Percentiles rank a stretch among this genome's conserved stretches.
Conservation (phyloP, 2,113 vertebrate genomes). For the Dendropsophus ebraccatus region DNA sequence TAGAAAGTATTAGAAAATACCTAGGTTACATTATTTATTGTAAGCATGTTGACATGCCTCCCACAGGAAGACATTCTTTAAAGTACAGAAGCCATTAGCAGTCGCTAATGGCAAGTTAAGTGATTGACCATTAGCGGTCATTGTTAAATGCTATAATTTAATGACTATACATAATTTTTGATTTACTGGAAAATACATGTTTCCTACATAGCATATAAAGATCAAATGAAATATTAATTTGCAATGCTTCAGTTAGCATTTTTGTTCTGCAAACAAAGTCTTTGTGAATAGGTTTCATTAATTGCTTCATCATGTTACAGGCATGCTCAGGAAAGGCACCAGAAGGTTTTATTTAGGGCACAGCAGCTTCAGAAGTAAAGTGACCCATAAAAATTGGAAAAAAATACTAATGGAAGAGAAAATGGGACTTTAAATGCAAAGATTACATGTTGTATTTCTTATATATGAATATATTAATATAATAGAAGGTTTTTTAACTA, state of each 20-base stretch:
- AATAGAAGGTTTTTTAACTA: too few relatives aligned
- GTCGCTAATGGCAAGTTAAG: conserved; percentile 34
- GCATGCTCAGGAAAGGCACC: background rate
- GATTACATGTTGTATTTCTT: background rate
- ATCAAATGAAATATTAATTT: background rate
- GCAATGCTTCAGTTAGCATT: background rate
- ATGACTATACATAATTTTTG: conserved; percentile 18
- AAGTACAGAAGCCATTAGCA: conserved; percentile 28
- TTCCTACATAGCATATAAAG: background rate
- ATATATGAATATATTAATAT: background rate
- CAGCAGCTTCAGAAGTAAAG: background rate
- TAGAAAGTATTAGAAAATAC: background rate
- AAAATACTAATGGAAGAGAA: background rate
- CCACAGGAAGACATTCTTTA: conserved; percentile 20
- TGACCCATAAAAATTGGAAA: background rate
- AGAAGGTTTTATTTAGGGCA: background rate
- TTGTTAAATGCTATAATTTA: conserved; percentile 39
- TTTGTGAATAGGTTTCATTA: background rate
- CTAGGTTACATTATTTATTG: conserved; percentile 23
- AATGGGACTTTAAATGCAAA: background rate
- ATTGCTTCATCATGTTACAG: background rate
- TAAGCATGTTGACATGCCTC: background rate
- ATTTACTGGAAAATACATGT: conserved; percentile 27
- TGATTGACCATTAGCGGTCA: conserved; percentile 21
- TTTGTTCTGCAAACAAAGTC: background rate